These are phyloP conservation scores for Hermaeophaga mercurialis DNA, from an alignment of 2,888 invertebrate species.

Conservation along the genomic window DNA sequence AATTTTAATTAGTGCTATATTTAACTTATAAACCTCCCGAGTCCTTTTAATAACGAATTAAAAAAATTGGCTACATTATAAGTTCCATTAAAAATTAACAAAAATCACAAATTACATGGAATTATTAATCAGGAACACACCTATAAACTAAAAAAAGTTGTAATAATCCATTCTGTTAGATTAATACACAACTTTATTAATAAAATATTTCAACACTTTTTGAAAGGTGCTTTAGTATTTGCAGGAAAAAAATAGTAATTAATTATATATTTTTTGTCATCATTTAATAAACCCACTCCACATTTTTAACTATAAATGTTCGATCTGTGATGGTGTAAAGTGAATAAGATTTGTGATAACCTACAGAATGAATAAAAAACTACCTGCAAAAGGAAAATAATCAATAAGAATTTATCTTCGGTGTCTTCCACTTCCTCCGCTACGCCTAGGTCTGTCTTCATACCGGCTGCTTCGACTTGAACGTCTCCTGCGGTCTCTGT, in stretches of 20 bases:
- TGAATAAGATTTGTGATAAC: neutral
- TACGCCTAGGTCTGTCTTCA: slow-evolving; percentile 32
- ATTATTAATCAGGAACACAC: slow-evolving; percentile 16
- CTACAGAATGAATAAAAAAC: slow-evolving; percentile 18
- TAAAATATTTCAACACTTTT: neutral
- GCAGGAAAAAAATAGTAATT: no score
- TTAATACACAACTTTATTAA: neutral
- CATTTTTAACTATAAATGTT: neutral
- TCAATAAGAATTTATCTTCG: slow-evolving; percentile 16
- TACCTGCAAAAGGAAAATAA: slow-evolving; percentile 18
- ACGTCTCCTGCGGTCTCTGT: slow-evolving; percentile 51
- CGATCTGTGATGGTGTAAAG: neutral
- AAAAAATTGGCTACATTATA: neutral
- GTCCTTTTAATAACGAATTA: neutral
- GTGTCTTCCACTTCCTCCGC: slow-evolving; percentile 27
- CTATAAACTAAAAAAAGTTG: slow-evolving; percentile 5
- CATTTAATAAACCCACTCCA: neutral
- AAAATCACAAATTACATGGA: neutral
- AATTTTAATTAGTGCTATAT: neutral
- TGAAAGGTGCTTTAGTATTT: neutral
- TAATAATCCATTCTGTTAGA: neutral
- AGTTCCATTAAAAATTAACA: neutral
- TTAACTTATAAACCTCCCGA: neutral
- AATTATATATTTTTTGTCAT: no score
- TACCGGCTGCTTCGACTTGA: slow-evolving; percentile 40